These are phyloP conservation scores for Hypomesus transpacificus DNA, from an alignment of 2,113 vertebrate genomes.

Conservation along the genomic window DNA sequence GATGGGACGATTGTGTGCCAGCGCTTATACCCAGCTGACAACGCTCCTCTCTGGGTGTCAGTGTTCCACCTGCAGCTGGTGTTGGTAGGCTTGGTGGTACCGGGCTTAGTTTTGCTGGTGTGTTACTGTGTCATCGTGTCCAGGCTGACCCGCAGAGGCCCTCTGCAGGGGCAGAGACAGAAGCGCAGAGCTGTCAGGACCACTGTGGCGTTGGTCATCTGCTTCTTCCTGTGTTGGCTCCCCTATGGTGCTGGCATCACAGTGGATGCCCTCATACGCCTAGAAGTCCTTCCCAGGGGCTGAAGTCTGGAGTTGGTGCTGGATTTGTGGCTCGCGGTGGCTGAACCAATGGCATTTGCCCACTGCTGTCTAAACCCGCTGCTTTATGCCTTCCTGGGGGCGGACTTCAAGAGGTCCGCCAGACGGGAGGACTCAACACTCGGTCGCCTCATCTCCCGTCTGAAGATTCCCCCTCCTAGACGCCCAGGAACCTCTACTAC, in stretches of 20 bases:
- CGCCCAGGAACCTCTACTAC: slow-evolving; percentile 90
- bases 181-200: no score
- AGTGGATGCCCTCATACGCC: slow-evolving; percentile 79
- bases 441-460: slow-evolving; percentile 85
- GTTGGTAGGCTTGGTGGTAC: slow-evolving; percentile 88
- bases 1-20: no score
- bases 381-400: slow-evolving; percentile 94
- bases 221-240: no score
- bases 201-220: no score
- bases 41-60: slow-evolving; percentile 76
- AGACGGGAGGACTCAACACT: slow-evolving; percentile 81
- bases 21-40: no score
- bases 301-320: slow-evolving; percentile 80
- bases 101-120: slow-evolving; percentile 88
- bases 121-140: no score
- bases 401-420: slow-evolving; percentile 94
- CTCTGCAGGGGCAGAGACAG: no score
- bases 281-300: slow-evolving; percentile 79
- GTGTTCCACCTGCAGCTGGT: slow-evolving; percentile 91
- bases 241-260: no score
- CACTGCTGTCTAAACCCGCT: slow-evolving; percentile 98
- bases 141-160: no score
- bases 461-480: slow-evolving; percentile 91
- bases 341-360: slow-evolving; percentile 90
- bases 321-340: slow-evolving; percentile 85